These are phyloP conservation scores for Plecotus auritus DNA, from an alignment of 2,113 vertebrate species.

Conservation along the genomic window DNA sequence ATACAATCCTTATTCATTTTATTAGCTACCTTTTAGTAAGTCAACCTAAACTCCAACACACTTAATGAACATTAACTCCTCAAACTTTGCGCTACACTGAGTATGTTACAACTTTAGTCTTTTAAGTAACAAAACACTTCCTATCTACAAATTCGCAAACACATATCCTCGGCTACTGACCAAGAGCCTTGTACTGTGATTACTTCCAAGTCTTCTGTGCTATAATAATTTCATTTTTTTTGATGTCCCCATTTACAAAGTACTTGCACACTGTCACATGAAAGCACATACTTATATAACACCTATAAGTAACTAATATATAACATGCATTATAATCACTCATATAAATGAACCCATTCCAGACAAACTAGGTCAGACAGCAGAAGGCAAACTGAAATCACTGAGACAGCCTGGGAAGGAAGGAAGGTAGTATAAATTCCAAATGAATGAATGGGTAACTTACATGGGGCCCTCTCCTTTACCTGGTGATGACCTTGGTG, in stretches of 20 bases:
- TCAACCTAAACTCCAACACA: slow-evolving; percentile 16
- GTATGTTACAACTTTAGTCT: slow-evolving; percentile 1
- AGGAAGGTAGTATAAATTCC: neutral
- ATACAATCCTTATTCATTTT: neutral
- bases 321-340: neutral
- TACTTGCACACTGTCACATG: neutral
- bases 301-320: neutral
- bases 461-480: neutral
- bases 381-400: neutral
- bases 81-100: neutral
- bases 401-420: neutral
- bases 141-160: neutral
- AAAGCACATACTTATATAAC: neutral
- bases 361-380: neutral
- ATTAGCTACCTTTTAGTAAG: neutral
- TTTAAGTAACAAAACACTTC: slow-evolving; percentile 7
- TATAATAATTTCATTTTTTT: neutral
- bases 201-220: neutral
- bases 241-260: neutral
- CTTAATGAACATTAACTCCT: slow-evolving; percentile 64
- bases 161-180: neutral
- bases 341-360: neutral
- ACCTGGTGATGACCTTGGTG: slow-evolving; percentile 65
- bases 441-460: neutral
- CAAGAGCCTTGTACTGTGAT: neutral